Conservation (phyloP, 2,888 invertebrate species). For the Platynereis dumerilii region DNA sequence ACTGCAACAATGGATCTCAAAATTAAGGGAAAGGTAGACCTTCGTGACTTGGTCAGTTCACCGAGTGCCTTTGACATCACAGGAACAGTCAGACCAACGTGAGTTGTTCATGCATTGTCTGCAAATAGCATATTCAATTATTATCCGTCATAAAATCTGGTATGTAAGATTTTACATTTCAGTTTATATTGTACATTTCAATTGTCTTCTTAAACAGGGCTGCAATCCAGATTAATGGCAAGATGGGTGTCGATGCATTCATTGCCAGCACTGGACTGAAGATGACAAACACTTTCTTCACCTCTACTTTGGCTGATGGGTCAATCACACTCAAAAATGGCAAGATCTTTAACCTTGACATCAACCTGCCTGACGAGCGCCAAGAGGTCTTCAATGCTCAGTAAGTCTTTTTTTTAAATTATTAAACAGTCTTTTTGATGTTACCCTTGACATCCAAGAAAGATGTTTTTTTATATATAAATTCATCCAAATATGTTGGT, state of each 20-base stretch:
- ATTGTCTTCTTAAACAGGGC: slow-evolving; percentile 69
- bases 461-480: too few relatives aligned
- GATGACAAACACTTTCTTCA: slow-evolving; percentile 81
- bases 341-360: slow-evolving; percentile 73
- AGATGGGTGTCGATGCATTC: slow-evolving; percentile 84
- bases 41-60: slow-evolving; percentile 67
- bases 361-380: slow-evolving; percentile 82
- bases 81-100: slow-evolving; percentile 84
- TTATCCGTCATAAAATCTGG: too few relatives aligned
- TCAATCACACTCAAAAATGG: slow-evolving; percentile 75
- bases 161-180: not conserved
- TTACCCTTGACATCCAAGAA: too few relatives aligned
- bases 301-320: slow-evolving; percentile 81
- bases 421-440: too few relatives aligned
- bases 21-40: slow-evolving; percentile 79
- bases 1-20: slow-evolving; percentile 85
- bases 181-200: too few relatives aligned
- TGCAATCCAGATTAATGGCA: slow-evolving; percentile 81
- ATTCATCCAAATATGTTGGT: too few relatives aligned
- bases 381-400: slow-evolving; percentile 83
- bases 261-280: slow-evolving; percentile 82
- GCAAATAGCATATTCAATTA: too few relatives aligned
- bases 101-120: too few relatives aligned
- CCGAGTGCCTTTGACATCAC: slow-evolving; percentile 74
- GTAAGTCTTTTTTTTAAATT: slow-evolving; percentile 46